Conservation (phyloP, 2,888 invertebrate species). For the Drosophila picticornis region DNA sequence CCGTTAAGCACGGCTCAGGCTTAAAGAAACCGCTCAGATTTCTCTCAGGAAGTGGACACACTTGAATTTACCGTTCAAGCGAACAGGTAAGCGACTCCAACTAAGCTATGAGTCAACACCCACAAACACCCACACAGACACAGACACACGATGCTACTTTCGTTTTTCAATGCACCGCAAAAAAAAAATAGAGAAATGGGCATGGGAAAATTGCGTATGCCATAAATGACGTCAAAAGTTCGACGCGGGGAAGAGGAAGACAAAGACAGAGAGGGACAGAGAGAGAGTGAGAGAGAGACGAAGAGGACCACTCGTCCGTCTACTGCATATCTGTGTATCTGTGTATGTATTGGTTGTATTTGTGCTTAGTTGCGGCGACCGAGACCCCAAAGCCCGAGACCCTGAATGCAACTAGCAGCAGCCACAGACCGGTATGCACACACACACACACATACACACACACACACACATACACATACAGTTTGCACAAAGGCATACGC, state of each 20-base stretch:
- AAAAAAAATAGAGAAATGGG: constrained; percentile 3
- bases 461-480: neutral
- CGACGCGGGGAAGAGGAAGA: neutral
- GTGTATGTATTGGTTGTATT: neutral
- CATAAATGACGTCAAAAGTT: constrained; percentile 1
- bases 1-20: constrained; percentile 16
- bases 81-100: constrained; percentile 44
- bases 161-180: neutral
- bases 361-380: constrained; percentile 7
- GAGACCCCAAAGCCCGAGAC: constrained; percentile 9
- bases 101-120: constrained; percentile 10
- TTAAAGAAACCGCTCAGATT: constrained; percentile 1
- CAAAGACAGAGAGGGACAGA: neutral
- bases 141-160: neutral
- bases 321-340: neutral
- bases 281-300: neutral
- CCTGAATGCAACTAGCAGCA: constrained; percentile 10
- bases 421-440: constrained; percentile 13
- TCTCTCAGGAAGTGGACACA: constrained; percentile 24
- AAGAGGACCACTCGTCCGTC: neutral
- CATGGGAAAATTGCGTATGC: neutral
- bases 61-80: constrained; percentile 19
- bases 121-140: neutral
- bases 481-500: neutral
- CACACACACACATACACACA: constrained; percentile 6